Evolutionary conservation across 2,113 vertebrate species (phyloP), one percentile per base, ranked within the genome.

Genomic region (Megaptera novaeangliae): DNA sequence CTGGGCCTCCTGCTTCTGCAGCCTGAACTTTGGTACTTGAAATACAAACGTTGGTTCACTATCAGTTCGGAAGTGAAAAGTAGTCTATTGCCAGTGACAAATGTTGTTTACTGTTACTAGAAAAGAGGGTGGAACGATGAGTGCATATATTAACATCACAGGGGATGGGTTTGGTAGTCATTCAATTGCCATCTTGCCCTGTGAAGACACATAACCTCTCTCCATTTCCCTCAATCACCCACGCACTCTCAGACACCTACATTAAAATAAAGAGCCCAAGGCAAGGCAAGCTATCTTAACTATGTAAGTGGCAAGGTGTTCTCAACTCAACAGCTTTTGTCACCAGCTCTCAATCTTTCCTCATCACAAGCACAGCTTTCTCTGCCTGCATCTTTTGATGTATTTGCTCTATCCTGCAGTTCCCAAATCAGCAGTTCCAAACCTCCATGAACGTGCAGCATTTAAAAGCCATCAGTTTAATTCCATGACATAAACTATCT

Each of bases 211-310:
- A 98, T 97, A 98, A 98, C 98, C 98, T 98, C 98, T 98, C 98
- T 97, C 97, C 96, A 94, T 97, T 97, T 97, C 96, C 96, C 94
- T 99, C 98, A 95, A 98, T 99, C 98, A 99, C 96, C 46, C 94
- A 98, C 96, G 98, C 97, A 96, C 95, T 98, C 96, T 97, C 95
- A 98, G 98, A 98, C 98, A 97, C 98, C 98, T 98, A 98, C 96
- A 98, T 98, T 98, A 98, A 98, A 98, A 98, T 98, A 98, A 98
- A 98, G 98, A 98, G 98, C 98, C 97, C 96, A 96, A 98, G 97
- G 98, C 97, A 15, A 97, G 97, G 97, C 92, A 96, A 97, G 98
- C 96, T 97, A 97, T 97, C 98, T 98, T 98, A 98, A 97, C 96
- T 97, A 44, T 98, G 97, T 98, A 98, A 98, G 97, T 94, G 98